Base-by-base conservation (phyloP, 2,888 invertebrate species). In the Limnephilus marmoratus region DNA sequence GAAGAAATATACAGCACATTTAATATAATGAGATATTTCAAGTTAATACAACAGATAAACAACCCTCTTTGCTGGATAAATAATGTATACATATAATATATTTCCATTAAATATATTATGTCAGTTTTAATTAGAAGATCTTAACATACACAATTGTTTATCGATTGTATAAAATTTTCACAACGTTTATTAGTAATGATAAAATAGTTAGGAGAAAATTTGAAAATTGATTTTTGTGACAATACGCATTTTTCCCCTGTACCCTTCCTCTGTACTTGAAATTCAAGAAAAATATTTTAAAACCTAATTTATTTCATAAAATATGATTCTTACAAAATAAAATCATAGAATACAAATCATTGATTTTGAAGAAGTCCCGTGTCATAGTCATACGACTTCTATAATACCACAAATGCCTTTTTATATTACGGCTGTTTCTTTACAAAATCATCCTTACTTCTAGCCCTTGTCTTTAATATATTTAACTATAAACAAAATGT, bases 401-500 rank as follows among this genome's bases (percentile, higher is more conserved):
- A 68, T 68, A 83, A 37, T 83, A 83, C 83, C 83, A 83, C 34
- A 37, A 83, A 83, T 83, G 83, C 83, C 37, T 83, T 37, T 24
- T 83, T 37, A 37, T 37, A 83, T 37, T 83, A 37, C 83, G 83
- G 83, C 83, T 37, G 83, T 83, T 83, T 83, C 18, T 24, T 31
- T 37, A 82, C 15, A 83, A 83, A 83, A 83, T 83, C 37, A 24
- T 83, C 37, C 83, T 83, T 83, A 83, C 34, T 37, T 83, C 83
- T 83, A 83, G 83, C 37, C 83, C 83, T 37, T 31, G 34, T 83
- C 83, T 83, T 83, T 37, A 83, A 34, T 37, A 34, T 83, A 83
- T 45, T 37, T 41, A n/a, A 86, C 45, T 86, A 86, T 86, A 49
- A 86, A 86, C 85, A 86, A 45, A 86, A 86, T 86, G 85, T 86